Evolutionary conservation across 2,888 invertebrate species (phyloP).

Genomic region (Aphodius sticticus): DNA sequence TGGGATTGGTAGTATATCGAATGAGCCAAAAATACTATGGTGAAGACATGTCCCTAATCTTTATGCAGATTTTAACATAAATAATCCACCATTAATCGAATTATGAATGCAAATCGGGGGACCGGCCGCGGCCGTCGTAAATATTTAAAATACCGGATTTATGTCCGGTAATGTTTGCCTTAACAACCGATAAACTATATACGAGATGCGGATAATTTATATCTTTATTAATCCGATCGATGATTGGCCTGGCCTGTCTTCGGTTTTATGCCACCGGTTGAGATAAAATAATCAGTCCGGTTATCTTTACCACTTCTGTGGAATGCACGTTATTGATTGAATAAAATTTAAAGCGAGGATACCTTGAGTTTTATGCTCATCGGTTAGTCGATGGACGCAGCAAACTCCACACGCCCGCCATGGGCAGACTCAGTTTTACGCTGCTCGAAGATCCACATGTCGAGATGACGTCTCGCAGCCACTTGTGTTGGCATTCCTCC

Average conservation of each 20-base stretch:
- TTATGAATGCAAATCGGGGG: neutral
- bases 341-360: neutral
- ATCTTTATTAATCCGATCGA: conserved; percentile 4
- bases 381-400: neutral
- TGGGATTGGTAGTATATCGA: no score
- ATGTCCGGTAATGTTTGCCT: neutral
- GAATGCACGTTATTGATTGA: neutral
- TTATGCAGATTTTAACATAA: neutral
- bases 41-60: no score
- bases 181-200: neutral
- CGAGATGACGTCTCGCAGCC: neutral
- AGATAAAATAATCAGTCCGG: neutral
- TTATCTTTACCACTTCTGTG: neutral
- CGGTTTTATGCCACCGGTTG: conserved; percentile 4
- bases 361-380: neutral
- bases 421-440: neutral
- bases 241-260: neutral
- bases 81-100: neutral
- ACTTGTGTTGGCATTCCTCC: conserved; percentile 16
- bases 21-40: no score
- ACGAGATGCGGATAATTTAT: neutral
- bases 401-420: neutral
- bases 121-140: neutral
- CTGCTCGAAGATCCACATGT: neutral
- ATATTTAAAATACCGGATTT: neutral